These are phyloP conservation scores for Capreolus pygargus DNA, from an alignment of 2,113 vertebrate genomes.

Conservation along the genomic window DNA sequence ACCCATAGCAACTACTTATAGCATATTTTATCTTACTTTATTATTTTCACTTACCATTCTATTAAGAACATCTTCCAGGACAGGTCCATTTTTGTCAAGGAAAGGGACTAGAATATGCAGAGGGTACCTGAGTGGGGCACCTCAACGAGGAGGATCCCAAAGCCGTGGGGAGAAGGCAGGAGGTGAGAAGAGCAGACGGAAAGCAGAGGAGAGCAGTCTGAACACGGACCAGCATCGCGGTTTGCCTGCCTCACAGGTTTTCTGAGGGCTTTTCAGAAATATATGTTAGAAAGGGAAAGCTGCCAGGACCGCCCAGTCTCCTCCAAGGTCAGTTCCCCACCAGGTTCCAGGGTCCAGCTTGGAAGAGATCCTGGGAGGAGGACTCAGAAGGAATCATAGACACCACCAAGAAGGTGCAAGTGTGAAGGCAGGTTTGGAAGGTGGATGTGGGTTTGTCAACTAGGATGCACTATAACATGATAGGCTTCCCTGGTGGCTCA, in stretches of 20 bases:
- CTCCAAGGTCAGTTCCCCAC: neutral
- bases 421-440: neutral
- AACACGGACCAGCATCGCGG: neutral
- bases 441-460: neutral
- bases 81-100: neutral
- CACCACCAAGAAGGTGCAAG: neutral
- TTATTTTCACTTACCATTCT: neutral
- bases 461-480: neutral
- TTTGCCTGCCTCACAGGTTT: neutral
- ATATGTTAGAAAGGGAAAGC: neutral
- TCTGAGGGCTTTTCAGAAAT: neutral
- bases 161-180: neutral
- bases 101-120: neutral
- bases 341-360: neutral
- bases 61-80: neutral
- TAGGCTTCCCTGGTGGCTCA: neutral
- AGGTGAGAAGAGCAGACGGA: neutral
- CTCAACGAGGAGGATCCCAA: neutral
- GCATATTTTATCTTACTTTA: neutral
- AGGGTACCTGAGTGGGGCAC: no score
- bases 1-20: neutral
- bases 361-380: neutral
- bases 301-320: neutral
- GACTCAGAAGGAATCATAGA: neutral
- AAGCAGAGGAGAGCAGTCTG: neutral